Percentiles rank a stretch among this genome's conserved stretches.
Evolutionary conservation across 35 echinoderm and acorn worm species (phyloP).

Genomic region (Ophioderma brevispina): DNA sequence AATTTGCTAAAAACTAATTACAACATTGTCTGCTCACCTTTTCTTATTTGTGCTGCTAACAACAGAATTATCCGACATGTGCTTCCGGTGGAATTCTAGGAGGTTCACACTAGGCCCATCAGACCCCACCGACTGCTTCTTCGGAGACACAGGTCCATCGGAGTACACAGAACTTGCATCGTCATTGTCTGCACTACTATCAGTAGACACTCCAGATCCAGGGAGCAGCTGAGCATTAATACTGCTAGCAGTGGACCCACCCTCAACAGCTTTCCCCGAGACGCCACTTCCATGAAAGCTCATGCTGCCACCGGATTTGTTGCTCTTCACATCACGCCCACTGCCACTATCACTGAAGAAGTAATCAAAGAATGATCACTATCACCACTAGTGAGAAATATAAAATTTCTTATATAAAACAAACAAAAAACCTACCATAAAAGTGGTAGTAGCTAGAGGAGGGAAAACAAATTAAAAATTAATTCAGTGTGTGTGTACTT

Average conservation of each 20-base stretch:
- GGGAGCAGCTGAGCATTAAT: neutral
- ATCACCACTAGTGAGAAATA: neutral
- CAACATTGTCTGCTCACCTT: no score
- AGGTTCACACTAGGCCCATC: conserved; percentile 36
- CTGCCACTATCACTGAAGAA: conserved; percentile 14
- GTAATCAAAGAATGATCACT: conserved; percentile 2
- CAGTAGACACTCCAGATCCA: neutral
- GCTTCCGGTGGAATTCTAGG: conserved; percentile 35
- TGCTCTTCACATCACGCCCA: conserved; percentile 8
- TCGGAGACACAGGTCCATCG: conserved; percentile 30
- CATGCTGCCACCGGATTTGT: conserved; percentile 8
- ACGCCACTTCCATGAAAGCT: conserved; percentile 18
- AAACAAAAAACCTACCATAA: neutral
- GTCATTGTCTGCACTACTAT: conserved; percentile 5
- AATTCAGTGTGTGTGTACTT: no score
- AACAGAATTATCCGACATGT: neutral
- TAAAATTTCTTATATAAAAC: neutral
- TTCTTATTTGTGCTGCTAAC: no score
- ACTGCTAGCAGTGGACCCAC: neutral
- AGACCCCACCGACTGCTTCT: neutral
- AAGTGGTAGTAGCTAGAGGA: neutral
- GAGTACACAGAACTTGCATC: conserved; percentile 60
- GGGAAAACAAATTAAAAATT: no score
- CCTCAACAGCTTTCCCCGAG: neutral
- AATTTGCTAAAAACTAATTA: no score